These are phyloP conservation scores for Bacillus rossius DNA, from an alignment of 1,140 invertebrate species.

Conservation along the genomic window DNA sequence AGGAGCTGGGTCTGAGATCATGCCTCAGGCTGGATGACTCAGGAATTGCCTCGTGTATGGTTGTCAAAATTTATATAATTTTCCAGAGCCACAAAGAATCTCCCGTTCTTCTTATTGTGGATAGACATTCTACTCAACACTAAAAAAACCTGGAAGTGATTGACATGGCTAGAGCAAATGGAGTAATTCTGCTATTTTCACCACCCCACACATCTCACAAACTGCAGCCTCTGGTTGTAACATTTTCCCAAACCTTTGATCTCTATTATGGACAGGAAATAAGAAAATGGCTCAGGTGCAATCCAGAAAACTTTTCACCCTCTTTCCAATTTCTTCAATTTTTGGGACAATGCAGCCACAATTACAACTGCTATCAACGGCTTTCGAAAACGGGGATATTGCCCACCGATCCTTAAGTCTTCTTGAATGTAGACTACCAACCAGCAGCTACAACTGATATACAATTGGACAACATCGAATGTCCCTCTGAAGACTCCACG, in stretches of 20 bases:
- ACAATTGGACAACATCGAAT: too few species aligned
- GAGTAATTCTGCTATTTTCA: too few species aligned
- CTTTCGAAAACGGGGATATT: not conserved
- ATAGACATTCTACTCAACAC: constrained; percentile 28
- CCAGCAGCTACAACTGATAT: not conserved
- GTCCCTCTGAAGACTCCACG: too few species aligned
- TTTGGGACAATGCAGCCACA: not conserved
- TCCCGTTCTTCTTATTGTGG: constrained; percentile 18
- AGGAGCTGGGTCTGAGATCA: constrained; percentile 7
- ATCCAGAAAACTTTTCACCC: too few species aligned
- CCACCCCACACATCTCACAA: too few species aligned
- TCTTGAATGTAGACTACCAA: not conserved
- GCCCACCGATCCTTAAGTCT: not conserved
- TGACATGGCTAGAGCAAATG: not conserved
- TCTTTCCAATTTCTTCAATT: too few species aligned
- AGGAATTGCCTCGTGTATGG: constrained; percentile 19
- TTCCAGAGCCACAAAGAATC: constrained; percentile 9
- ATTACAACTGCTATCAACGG: not conserved
- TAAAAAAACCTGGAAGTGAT: constrained; percentile 5
- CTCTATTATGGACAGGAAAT: too few species aligned
- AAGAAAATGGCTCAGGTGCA: too few species aligned
- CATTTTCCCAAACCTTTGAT: too few species aligned
- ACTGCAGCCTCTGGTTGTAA: too few species aligned
- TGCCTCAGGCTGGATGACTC: constrained; percentile 17
- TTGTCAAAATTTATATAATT: constrained; percentile 19